Evolutionary conservation across 2,797 vertebrate genomes (phyloP), one percentile per base, ranked within the genome.

Genomic region (Austrolebias charrua): DNA sequence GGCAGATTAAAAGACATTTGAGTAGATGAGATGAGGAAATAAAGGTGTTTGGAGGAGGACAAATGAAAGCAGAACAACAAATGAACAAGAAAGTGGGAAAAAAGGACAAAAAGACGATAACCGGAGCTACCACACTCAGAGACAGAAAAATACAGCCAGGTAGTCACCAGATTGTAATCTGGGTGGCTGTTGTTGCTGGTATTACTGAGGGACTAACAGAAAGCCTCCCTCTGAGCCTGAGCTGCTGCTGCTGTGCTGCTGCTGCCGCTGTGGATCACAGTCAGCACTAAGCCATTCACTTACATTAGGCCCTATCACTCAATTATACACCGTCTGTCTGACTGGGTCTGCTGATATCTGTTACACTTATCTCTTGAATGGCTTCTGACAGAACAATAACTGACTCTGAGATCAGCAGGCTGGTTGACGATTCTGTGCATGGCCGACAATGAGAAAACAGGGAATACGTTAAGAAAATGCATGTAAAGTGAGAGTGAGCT

Each of bases 261-360:
- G 69, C 69, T 64, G 12, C 70, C 57, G 67, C 60, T 51, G 61
- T 52, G 59, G 68, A 86, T 83, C 77, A 81, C 62, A 80, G 64
- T 71, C 44, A 14, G 52, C 73, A 80, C 58, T 46, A 42, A 83
- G 65, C 69, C 71, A 75, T 83, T 85, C 73, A 75, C 80, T 85
- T 80, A 75, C 75, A 83, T 88, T 84, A 71, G 76, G 74, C 76
- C 65, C 81, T 69, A 79, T 87, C 84, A 82, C 82, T 88, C 83
- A 77, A 80, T 88, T 85, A 83, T 77, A 85, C 64, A 73, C 63
- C 65, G 79, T 69, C 70, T 84, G 80, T 76, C 71, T 82, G 79
- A 49, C 63, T 4, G 46, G 58, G 69, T 80, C 78, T 75, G 73
- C 69, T 78, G 81, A 63, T 55, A 80, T 82, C 82, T 71, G 69